Evolutionary conservation across 2,888 invertebrate genomes (phyloP), one percentile per base, ranked within the genome.

Genomic region (Heliconius ismenius): DNA sequence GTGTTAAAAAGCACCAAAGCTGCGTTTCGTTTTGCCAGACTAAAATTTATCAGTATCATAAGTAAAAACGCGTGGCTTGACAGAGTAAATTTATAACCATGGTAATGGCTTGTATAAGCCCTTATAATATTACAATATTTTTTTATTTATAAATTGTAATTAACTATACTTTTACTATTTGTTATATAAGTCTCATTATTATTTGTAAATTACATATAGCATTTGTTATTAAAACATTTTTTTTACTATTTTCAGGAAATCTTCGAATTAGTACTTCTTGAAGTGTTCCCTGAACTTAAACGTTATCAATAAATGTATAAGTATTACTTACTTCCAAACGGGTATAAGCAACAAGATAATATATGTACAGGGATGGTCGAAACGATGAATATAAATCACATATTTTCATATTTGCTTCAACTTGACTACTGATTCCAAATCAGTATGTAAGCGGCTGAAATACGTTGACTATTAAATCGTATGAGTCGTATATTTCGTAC

Each of bases 281-380:
- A 96, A 90, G 94, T 96, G 82, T 96, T 96, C 87, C 96, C 96
- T 24, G 96, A 96, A 91, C 93, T 96, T 82, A 95, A 95, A 81
- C 95, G 95, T 81, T 95, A 94, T 83, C 89, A 92, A 79, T 91
- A 68, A 80, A 75, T 32, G 63, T 77, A 72, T 67, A 70, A 36
- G 60, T 63, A 62, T 73, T 62, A 76, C 43, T 43, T 32, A 75
- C 39, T 75, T 72, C 43, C 62, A 36, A 68, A 76, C 63, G 63
- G 63, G 49, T 73, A 76, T 58, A 74, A 54, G 58, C 24, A 74
- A 67, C 65, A 58, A 39, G 60, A 65, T 76, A 77, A 70, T 76
- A 43, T 77, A 70, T 74, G 67, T 77, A 77, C 77, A 79, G 77
- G 77, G 77, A 79, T 68, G 49, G 21, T 73, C 43, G 43, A 73